Evolutionary conservation across 1,140 invertebrate genomes (phyloP).

Genomic region (Zelostemma sp.): DNA sequence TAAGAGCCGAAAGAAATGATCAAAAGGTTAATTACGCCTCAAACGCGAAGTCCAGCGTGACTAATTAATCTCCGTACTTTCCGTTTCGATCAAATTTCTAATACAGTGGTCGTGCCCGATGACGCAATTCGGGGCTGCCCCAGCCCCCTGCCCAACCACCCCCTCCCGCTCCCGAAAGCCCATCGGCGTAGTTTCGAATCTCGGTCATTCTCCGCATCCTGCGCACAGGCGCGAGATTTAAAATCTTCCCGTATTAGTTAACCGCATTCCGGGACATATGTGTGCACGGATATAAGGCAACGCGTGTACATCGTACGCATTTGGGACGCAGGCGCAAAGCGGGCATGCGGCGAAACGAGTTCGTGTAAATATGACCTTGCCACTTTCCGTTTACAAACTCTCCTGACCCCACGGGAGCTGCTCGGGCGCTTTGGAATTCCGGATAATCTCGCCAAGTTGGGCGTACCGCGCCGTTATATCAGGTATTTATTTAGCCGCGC

Average conservation of each 20-base stretch:
- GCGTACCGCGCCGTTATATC: constrained; percentile 47
- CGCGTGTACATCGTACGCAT: background rate
- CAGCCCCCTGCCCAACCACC: no score
- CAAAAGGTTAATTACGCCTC: constrained; percentile 21
- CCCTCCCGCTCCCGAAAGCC: no score
- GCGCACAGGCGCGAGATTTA: constrained; percentile 22
- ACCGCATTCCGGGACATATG: constrained; percentile 22
- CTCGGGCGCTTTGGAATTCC: constrained; percentile 39
- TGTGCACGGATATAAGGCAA: background rate
- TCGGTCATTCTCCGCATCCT: constrained; percentile 17
- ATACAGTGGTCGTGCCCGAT: constrained; percentile 14
- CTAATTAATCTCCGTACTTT: constrained; percentile 15
- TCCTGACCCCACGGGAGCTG: constrained; percentile 45
- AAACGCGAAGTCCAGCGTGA: background rate
- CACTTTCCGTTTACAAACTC: constrained; percentile 50
- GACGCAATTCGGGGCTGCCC: constrained; percentile 9
- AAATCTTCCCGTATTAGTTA: constrained; percentile 31
- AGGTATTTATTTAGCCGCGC: constrained; percentile 47
- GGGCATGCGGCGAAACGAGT: constrained; percentile 34
- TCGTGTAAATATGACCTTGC: constrained; percentile 53
- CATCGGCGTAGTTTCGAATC: constrained; percentile 36
- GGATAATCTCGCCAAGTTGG: constrained; percentile 45
- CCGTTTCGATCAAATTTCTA: constrained; percentile 27
- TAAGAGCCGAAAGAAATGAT: no score
- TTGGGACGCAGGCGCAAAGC: constrained; percentile 17